phyloP scores from a whole-genome alignment of 2,113 vertebrate species.

The Myrmecophaga tridactyla region DNA sequence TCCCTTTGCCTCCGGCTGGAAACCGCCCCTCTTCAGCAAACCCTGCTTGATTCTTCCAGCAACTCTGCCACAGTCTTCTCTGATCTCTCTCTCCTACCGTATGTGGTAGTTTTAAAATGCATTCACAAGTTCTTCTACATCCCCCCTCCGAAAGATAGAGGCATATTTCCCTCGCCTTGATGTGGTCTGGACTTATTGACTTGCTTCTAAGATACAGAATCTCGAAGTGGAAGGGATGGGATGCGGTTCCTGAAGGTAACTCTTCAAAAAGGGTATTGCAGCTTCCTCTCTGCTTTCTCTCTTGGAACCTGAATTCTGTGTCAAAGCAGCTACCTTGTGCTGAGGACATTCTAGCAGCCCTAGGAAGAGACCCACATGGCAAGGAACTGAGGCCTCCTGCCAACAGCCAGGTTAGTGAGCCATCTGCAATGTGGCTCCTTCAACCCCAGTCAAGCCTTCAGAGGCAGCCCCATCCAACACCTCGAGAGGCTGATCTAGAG shows the following conservation, averaged over 20 bases:
- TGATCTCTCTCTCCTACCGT: neutral
- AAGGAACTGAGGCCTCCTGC: neutral
- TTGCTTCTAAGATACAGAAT: neutral
- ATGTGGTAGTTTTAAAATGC: neutral
- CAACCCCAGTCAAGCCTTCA: neutral
- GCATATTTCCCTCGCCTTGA: neutral
- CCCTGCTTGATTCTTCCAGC: too few relatives aligned
- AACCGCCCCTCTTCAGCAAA: neutral
- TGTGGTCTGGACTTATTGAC: neutral
- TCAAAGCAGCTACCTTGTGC: neutral
- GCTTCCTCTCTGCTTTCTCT: neutral
- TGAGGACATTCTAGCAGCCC: neutral
- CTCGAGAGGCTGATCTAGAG: neutral
- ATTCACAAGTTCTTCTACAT: neutral
- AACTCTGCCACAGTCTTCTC: neutral
- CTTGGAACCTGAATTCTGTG: neutral
- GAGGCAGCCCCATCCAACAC: neutral
- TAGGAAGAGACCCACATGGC: neutral
- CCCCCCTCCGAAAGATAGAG: neutral
- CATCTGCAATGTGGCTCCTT: neutral
- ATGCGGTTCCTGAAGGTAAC: neutral
- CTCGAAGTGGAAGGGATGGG: neutral
- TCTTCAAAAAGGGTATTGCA: neutral
- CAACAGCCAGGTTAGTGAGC: accelerated
- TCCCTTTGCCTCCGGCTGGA: neutral